phyloP scores from a whole-genome alignment of 2,888 invertebrate species.

The Chaitophorus viminalis region DNA sequence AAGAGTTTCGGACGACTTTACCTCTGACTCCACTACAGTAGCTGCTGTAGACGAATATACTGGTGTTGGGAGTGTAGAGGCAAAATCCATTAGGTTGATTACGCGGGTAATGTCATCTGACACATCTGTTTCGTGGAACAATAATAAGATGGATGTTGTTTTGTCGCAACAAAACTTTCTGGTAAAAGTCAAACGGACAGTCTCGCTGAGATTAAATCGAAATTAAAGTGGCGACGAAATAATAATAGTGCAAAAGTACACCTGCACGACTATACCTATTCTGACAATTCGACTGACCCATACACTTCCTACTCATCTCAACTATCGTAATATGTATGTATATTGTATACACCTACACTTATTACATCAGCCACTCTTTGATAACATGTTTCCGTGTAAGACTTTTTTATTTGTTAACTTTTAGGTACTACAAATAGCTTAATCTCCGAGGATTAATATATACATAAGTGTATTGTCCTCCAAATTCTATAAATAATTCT shows the following conservation, averaged over 20 bases:
- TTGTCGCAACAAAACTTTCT: slow-evolving; percentile 47
- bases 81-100: slow-evolving; percentile 61
- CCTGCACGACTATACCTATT: slow-evolving; percentile 11
- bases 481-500: too few relatives aligned
- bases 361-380: background rate
- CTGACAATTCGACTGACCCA: too few relatives aligned
- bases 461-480: too few relatives aligned
- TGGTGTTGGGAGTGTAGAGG: background rate
- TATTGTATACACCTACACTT: too few relatives aligned
- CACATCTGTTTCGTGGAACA: slow-evolving; percentile 48
- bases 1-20: background rate
- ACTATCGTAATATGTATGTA: too few relatives aligned
- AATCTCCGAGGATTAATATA: background rate
- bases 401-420: background rate
- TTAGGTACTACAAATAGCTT: too few relatives aligned
- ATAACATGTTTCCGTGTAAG: background rate
- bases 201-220: slow-evolving; percentile 39
- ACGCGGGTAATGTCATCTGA: slow-evolving; percentile 52
- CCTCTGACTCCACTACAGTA: background rate
- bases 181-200: slow-evolving; percentile 50
- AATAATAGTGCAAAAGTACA: slow-evolving; percentile 48
- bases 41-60: slow-evolving; percentile 5
- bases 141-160: slow-evolving; percentile 57
- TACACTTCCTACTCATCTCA: too few relatives aligned
- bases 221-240: slow-evolving; percentile 54